Evolutionary conservation across 2,797 vertebrate genomes (phyloP).

Genomic region (Hylomyscus alleni): DNA sequence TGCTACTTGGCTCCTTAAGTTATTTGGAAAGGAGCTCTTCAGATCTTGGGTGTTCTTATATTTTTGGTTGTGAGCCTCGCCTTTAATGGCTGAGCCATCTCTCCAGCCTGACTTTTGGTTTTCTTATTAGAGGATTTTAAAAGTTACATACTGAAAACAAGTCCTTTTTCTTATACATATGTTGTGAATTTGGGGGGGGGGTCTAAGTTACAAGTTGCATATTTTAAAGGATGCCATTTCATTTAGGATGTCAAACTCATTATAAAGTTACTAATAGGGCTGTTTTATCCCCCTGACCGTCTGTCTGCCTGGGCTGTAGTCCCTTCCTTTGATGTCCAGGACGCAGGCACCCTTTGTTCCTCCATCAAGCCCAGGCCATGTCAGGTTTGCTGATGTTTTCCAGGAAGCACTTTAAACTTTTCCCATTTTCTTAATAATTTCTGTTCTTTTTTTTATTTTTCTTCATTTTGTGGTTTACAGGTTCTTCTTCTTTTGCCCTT

Average conservation of each 20-base stretch:
- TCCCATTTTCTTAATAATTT: conserved; percentile 56
- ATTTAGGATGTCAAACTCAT: conserved; percentile 18
- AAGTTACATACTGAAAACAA: conserved; percentile 42
- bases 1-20: conserved; percentile 34
- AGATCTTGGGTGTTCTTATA: conserved; percentile 46
- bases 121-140: conserved; percentile 38
- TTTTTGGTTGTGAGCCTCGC: no score
- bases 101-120: background rate
- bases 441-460: conserved; percentile 18
- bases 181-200: background rate
- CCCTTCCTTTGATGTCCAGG: background rate
- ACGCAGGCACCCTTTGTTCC: background rate
- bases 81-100: no score
- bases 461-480: conserved; percentile 39
- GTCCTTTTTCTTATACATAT: conserved; percentile 34
- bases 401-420: background rate
- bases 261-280: conserved; percentile 24
- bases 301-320: background rate
- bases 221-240: conserved; percentile 58
- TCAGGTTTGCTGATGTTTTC: background rate
- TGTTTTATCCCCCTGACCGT: background rate
- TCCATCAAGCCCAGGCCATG: background rate
- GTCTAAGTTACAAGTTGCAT: background rate
- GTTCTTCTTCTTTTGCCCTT: background rate
- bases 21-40: conserved; percentile 31